Conservation (phyloP, 2,888 invertebrate genomes). For the Caenorhabditis angaria region DNA sequence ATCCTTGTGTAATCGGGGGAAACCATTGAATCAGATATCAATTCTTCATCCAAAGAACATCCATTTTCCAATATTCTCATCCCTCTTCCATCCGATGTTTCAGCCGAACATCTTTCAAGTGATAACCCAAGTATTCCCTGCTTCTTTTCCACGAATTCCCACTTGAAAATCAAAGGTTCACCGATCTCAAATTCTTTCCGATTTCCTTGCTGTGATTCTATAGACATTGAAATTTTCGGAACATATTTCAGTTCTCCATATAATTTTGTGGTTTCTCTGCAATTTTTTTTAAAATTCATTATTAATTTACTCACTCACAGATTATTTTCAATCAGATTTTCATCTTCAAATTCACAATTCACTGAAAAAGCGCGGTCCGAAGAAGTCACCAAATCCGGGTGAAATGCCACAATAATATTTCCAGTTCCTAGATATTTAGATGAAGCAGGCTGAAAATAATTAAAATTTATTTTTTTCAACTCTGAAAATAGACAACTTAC, state of each 20-base stretch:
- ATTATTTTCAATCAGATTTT: no score
- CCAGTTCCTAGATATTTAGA: slow-evolving; percentile 18
- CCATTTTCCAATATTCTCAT: slow-evolving; percentile 35
- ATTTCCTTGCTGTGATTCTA: background rate
- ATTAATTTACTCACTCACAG: no score
- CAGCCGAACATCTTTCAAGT: slow-evolving; percentile 26
- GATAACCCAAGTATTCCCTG: slow-evolving; percentile 29
- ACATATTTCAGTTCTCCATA: background rate
- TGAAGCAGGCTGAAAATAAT: slow-evolving; percentile 27
- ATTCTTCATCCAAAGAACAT: slow-evolving; percentile 30
- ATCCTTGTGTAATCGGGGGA: background rate
- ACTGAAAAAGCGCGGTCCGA: slow-evolving; percentile 24
- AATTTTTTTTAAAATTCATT: no score
- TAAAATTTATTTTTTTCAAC: no score
- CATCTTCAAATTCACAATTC: slow-evolving; percentile 38
- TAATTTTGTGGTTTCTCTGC: background rate
- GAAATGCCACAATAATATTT: slow-evolving; percentile 31
- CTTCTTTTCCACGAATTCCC: slow-evolving; percentile 22
- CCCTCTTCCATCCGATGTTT: slow-evolving; percentile 31
- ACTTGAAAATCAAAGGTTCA: slow-evolving; percentile 30
- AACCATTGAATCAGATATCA: slow-evolving; percentile 23
- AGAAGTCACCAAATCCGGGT: slow-evolving; percentile 24
- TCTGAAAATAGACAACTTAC: background rate
- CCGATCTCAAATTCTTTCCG: slow-evolving; percentile 25
- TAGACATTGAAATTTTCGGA: background rate